phyloP scores from a whole-genome alignment of 2,797 vertebrate genomes.

The Tenualosa ilisha region DNA sequence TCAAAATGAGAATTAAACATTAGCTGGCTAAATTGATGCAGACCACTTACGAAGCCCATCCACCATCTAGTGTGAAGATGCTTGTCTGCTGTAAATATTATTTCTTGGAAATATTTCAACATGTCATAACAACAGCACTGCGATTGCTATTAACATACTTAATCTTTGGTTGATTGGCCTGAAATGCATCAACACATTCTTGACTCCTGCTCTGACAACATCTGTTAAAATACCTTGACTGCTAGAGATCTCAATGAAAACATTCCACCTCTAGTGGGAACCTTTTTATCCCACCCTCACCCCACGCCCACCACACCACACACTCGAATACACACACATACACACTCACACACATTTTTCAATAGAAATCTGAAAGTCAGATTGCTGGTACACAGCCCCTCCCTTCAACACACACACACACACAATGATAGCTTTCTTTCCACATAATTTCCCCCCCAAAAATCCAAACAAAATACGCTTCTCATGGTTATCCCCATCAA shows the following conservation, averaged over 20 bases:
- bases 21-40: conserved; percentile 72
- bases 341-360: not conserved
- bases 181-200: conserved; percentile 68
- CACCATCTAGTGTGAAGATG: conserved; percentile 71
- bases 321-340: not conserved
- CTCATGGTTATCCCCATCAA: not conserved
- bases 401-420: not conserved
- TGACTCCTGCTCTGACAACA: conserved; percentile 63
- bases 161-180: conserved; percentile 74
- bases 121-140: conserved; percentile 76
- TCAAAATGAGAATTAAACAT: conserved; percentile 69
- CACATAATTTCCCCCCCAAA: not conserved
- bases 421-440: not conserved
- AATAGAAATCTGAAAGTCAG: not conserved
- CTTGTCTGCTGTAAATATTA: conserved; percentile 79
- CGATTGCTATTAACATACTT: conserved; percentile 76
- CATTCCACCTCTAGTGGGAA: conserved; percentile 15
- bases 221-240: conserved; percentile 64
- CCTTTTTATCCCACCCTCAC: not conserved
- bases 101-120: conserved; percentile 72
- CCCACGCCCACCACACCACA: not conserved
- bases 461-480: not conserved
- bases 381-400: not conserved
- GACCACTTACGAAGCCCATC: conserved; percentile 74
- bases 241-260: conserved; percentile 36